These are phyloP conservation scores for Ormyrus nitidulus DNA, from an alignment of 2,888 invertebrate genomes.

Conservation along the genomic window DNA sequence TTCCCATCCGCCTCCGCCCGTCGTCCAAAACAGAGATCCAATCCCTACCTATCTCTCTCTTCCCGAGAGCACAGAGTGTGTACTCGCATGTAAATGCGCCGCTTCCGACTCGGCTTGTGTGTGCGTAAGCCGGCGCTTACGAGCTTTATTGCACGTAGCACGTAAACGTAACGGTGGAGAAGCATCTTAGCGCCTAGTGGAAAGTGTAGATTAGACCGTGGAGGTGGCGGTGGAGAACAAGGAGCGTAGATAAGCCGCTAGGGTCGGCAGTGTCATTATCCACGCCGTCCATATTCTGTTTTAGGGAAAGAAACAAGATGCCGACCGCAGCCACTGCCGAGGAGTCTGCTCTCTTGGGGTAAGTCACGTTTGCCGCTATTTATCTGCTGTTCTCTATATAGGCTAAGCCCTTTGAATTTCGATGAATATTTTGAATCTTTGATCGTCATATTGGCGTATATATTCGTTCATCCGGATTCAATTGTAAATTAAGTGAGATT, in stretches of 20 bases:
- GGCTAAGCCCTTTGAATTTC: background rate
- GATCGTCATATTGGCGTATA: background rate
- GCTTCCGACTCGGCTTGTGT: too few species aligned
- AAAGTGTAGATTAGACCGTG: background rate
- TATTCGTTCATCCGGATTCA: slow-evolving; percentile 23
- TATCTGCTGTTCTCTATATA: background rate
- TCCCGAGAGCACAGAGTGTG: too few species aligned
- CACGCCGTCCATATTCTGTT: slow-evolving; percentile 72
- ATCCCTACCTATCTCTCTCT: too few species aligned
- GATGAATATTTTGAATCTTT: slow-evolving; percentile 4
- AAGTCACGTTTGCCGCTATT: slow-evolving; percentile 75
- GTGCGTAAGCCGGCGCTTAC: background rate
- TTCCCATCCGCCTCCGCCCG: too few species aligned
- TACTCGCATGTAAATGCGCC: too few species aligned
- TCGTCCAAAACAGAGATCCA: too few species aligned
- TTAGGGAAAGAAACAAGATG: slow-evolving; percentile 79
- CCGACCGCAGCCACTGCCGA: slow-evolving; percentile 85
- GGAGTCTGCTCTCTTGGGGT: slow-evolving; percentile 92
- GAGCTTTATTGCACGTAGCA: slow-evolving; percentile 28
- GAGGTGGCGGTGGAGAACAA: slow-evolving; percentile 30
- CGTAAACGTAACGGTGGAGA: background rate
- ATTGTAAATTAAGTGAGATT: slow-evolving; percentile 18
- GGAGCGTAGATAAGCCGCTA: slow-evolving; percentile 61
- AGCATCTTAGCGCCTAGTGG: background rate
- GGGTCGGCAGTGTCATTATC: slow-evolving; percentile 72